Base-by-base conservation (phyloP, 2,113 vertebrate genomes). In the Chlorodrepanis virens region DNA sequence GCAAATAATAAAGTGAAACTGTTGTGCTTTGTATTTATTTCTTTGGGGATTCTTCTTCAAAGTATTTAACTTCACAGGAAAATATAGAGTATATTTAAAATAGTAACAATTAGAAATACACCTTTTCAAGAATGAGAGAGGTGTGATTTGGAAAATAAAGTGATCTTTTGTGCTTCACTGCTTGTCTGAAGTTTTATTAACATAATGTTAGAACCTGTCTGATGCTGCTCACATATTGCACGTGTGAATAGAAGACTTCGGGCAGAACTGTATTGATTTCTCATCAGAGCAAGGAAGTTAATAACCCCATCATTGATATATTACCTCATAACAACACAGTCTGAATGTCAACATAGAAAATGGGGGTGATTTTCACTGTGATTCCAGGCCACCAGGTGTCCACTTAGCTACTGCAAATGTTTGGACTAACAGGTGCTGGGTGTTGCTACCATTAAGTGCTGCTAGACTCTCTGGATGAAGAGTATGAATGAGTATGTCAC, bases 71-170 rank as follows among this genome's bases (percentile, higher is more conserved):
- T 74, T 90, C 64, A 65, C 56, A 60, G 88, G 57, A 91, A 93
- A 93, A 88, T 61, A 74, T 2, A 94, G 75, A 84, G 9, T 89
- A 71, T 85, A 88, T 97, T 91, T 93, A 75, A 91, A 91, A 77
- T 80, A 81, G 84, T 69, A 70, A 68, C 47, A 70, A 91, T 56
- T 86, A 94, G 91, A 90, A 90, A 53, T 52, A 56, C 85, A 91
- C 72, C 90, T 94, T 86, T 94, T 86, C 64, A 93, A 56, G 91
- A 92, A 95, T 88, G 84, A 93, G 91, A 89, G 42, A 81, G 87
- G 50, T 95, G 79, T 82, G 31, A 86, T 83, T 94, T 91, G 83
- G 91, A 90, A 93, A 97, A 95, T 97, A 94, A 96, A 96, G 85
- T 88, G 56, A 94, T 94, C 50, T 94, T 97, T 95, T 95, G 76